Conservation (phyloP, 2,113 vertebrate species). For the Siphamia tubifer region DNA sequence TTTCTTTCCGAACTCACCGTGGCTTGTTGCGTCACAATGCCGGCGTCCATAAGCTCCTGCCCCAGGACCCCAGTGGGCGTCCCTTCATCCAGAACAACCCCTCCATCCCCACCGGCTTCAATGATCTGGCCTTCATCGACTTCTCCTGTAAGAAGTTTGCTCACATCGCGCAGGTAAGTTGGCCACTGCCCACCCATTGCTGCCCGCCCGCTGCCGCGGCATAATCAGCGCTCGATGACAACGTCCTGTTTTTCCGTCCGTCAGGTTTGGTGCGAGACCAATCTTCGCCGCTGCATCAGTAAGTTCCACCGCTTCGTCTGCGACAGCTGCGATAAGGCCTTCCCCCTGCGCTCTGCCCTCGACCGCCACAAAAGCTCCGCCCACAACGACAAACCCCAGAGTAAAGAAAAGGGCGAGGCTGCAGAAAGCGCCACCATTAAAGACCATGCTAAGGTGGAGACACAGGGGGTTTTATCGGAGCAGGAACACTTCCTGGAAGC, state of each 20-base stretch:
- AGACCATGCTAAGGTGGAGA: neutral
- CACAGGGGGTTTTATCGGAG: neutral
- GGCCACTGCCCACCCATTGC: neutral
- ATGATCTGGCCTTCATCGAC: slow-evolving; percentile 96
- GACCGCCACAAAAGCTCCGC: slow-evolving; percentile 84
- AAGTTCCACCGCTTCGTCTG: slow-evolving; percentile 95
- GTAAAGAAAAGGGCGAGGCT: slow-evolving; percentile 51
- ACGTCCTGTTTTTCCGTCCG: neutral
- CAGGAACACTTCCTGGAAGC: slow-evolving; percentile 87
- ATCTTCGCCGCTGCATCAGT: slow-evolving; percentile 91
- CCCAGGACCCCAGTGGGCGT: slow-evolving; percentile 87
- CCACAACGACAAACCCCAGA: slow-evolving; percentile 55
- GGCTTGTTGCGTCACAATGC: slow-evolving; percentile 93
- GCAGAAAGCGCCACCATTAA: slow-evolving; percentile 41
- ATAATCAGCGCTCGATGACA: too few species aligned
- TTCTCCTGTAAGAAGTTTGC: slow-evolving; percentile 97
- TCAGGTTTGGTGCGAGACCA: slow-evolving; percentile 97
- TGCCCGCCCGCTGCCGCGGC: neutral
- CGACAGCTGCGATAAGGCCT: slow-evolving; percentile 92
- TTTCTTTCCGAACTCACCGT: slow-evolving; percentile 93
- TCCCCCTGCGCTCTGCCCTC: slow-evolving; percentile 89
- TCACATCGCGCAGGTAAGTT: slow-evolving; percentile 92
- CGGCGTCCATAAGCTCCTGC: slow-evolving; percentile 91
- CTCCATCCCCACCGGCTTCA: slow-evolving; percentile 95
- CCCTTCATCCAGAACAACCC: slow-evolving; percentile 99